These are phyloP conservation scores for Cyphomyrus plagiostoma DNA, from an alignment of 2,113 vertebrate genomes.

Conservation along the genomic window DNA sequence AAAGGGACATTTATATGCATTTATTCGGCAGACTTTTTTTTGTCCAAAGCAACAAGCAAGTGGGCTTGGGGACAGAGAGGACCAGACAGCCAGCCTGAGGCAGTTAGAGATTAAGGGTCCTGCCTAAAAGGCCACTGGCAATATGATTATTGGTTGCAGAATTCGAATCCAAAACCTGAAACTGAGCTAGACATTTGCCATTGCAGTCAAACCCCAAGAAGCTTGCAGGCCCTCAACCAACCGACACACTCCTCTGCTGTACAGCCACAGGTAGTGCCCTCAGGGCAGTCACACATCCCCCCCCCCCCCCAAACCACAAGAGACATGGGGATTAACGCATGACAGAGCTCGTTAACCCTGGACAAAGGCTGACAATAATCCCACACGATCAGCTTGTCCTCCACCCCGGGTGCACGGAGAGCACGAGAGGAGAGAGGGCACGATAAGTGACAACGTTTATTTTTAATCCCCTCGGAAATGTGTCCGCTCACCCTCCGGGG, in stretches of 20 bases:
- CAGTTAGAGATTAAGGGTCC: neutral
- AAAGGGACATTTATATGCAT: neutral
- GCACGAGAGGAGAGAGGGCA: neutral
- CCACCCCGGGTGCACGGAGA: neutral
- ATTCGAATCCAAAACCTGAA: neutral
- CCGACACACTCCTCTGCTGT: neutral
- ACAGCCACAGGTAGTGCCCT: neutral
- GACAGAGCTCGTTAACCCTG: slow-evolving; percentile 25
- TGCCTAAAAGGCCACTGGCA: neutral
- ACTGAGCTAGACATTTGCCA: neutral
- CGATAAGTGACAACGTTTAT: neutral
- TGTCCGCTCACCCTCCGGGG: neutral
- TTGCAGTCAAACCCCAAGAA: neutral
- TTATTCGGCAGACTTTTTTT: neutral
- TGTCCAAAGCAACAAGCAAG: neutral
- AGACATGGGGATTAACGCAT: neutral
- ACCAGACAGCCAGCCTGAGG: neutral
- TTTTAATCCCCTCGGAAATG: neutral
- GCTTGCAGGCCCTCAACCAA: neutral
- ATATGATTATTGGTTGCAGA: neutral
- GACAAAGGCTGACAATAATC: slow-evolving; percentile 32
- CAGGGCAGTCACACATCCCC: neutral
- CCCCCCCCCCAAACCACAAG: neutral
- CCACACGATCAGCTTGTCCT: slow-evolving; percentile 12
- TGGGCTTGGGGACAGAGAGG: neutral